Evolutionary conservation across 1,140 invertebrate species (phyloP).

Genomic region (Cylas formicarius): DNA sequence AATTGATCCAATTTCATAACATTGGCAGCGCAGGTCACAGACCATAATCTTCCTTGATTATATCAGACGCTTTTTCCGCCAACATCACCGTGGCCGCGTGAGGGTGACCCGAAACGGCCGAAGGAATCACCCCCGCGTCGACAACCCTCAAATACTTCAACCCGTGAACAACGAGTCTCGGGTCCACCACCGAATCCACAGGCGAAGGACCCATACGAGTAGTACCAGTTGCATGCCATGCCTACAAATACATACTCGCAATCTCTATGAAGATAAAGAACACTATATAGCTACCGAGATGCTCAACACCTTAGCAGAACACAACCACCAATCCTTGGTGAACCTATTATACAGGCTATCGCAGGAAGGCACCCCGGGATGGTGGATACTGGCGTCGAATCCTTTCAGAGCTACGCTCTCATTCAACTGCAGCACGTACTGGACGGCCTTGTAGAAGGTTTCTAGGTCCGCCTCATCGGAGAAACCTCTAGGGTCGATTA

Average conservation of each 20-base stretch:
- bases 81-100: slow-evolving; percentile 75
- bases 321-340: slow-evolving; percentile 9
- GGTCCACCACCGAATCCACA: slow-evolving; percentile 51
- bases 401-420: slow-evolving; percentile 45
- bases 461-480: slow-evolving; percentile 47
- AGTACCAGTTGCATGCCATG: slow-evolving; percentile 49
- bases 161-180: slow-evolving; percentile 46
- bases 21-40: no score
- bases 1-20: no score
- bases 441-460: slow-evolving; percentile 45
- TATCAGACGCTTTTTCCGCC: slow-evolving; percentile 74
- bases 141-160: slow-evolving; percentile 56
- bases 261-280: no score
- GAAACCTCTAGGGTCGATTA: slow-evolving; percentile 73
- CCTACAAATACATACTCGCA: no score
- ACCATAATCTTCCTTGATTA: slow-evolving; percentile 51
- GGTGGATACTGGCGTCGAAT: slow-evolving; percentile 35
- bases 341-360: neutral
- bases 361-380: neutral
- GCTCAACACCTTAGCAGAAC: slow-evolving; percentile 2
- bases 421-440: slow-evolving; percentile 42
- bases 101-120: slow-evolving; percentile 61
- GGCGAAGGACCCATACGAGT: slow-evolving; percentile 55
- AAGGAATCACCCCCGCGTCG: slow-evolving; percentile 70
- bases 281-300: slow-evolving; percentile 48